Evolutionary conservation across 2,888 invertebrate species (phyloP).

Genomic region (Thymelicus lineola): DNA sequence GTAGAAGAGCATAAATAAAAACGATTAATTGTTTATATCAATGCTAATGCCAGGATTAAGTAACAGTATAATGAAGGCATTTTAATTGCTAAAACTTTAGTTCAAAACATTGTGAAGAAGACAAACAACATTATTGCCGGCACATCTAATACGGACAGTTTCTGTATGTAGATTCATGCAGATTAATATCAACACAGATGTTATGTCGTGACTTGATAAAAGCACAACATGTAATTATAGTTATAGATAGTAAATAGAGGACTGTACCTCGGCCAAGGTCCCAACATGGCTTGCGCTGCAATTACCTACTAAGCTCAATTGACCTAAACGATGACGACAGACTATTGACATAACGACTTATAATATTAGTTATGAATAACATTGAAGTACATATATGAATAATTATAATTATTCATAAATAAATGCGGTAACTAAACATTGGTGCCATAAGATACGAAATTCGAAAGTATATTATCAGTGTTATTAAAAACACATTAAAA

Average conservation of each 20-base stretch:
- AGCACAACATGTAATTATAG: slow-evolving; percentile 23
- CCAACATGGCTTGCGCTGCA: slow-evolving; percentile 37
- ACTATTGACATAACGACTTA: background rate
- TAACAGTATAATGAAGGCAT: background rate
- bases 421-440: background rate
- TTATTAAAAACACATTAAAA: slow-evolving; percentile 16
- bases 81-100: background rate
- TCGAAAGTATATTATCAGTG: background rate
- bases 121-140: slow-evolving; percentile 11
- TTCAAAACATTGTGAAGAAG: slow-evolving; percentile 8
- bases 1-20: slow-evolving; percentile 9
- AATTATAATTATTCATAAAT: no score
- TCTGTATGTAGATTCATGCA: slow-evolving; percentile 4
- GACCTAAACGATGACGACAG: slow-evolving; percentile 32
- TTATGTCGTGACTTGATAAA: slow-evolving; percentile 16
- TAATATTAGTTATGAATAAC: no score
- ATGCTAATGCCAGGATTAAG: slow-evolving; percentile 9
- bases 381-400: no score
- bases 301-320: slow-evolving; percentile 46
- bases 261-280: slow-evolving; percentile 44
- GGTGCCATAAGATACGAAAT: slow-evolving; percentile 9
- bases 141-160: slow-evolving; percentile 12
- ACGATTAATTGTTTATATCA: background rate
- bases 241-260: slow-evolving; percentile 25
- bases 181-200: slow-evolving; percentile 20